Conservation (phyloP, 2,888 invertebrate genomes). For the Timema cristinae region DNA sequence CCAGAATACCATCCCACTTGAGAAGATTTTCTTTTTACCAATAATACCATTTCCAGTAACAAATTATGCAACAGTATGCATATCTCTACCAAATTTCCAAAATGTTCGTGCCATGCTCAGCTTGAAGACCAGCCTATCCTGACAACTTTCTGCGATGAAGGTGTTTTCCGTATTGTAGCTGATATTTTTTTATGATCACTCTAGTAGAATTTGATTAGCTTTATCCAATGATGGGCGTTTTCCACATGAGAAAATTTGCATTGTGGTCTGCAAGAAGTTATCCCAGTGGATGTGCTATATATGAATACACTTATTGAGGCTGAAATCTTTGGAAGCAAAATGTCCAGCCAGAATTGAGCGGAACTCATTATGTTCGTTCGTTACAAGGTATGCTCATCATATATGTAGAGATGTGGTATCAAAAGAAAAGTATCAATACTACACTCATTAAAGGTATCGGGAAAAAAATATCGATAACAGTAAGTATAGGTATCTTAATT, state of each 20-base stretch:
- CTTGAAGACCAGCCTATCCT: background rate
- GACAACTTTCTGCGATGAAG: background rate
- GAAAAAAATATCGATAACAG: too few species aligned
- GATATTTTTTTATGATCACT: background rate
- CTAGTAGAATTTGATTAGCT: background rate
- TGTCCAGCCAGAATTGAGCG: background rate
- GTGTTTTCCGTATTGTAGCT: background rate
- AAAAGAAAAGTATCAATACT: too few species aligned
- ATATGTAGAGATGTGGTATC: too few species aligned
- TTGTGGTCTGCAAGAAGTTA: background rate
- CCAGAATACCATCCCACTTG: background rate
- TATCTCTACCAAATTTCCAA: background rate
- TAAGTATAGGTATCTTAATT: too few species aligned
- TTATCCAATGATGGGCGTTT: background rate
- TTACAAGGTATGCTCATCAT: slow-evolving; percentile 6
- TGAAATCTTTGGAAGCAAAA: background rate
- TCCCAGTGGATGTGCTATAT: slow-evolving; percentile 3
- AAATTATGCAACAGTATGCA: background rate
- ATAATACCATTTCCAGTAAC: background rate
- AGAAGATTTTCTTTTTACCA: background rate
- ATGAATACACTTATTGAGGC: slow-evolving; percentile 7
- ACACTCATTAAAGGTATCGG: too few species aligned
- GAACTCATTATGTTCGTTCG: slow-evolving; percentile 8
- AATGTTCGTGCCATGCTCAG: background rate
- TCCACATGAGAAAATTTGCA: too few species aligned